These are phyloP conservation scores for Lethocerus indicus DNA, from an alignment of 1,140 invertebrate genomes.

Conservation along the genomic window DNA sequence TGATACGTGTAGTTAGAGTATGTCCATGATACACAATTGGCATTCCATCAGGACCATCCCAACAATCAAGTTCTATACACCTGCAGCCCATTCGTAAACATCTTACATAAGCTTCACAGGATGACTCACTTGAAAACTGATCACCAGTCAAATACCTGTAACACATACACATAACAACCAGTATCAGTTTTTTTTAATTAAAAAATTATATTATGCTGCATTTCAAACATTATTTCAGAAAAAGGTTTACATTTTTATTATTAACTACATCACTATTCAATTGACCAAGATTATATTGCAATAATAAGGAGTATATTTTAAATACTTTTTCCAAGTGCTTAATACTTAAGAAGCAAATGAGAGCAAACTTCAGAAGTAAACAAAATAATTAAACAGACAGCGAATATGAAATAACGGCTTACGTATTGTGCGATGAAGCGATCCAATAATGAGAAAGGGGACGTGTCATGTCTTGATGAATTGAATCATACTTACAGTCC, in stretches of 20 bases:
- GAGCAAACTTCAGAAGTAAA: too few species aligned
- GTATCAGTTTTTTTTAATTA: neutral
- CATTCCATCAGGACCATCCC: conserved; percentile 90
- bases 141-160: conserved; percentile 88
- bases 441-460: conserved; percentile 94
- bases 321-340: too few species aligned
- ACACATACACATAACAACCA: too few species aligned
- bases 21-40: conserved; percentile 95
- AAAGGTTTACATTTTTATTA: too few species aligned
- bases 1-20: conserved; percentile 91
- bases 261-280: too few species aligned
- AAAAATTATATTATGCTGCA: neutral
- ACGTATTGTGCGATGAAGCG: conserved; percentile 95
- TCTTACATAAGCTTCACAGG: conserved; percentile 89
- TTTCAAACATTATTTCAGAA: too few species aligned
- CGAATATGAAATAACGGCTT: conserved; percentile 22
- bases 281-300: neutral
- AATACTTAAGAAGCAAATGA: too few species aligned
- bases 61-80: conserved; percentile 93
- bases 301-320: neutral
- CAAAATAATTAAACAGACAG: too few species aligned
- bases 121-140: conserved; percentile 92
- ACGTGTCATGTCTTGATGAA: conserved; percentile 84
- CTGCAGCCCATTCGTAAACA: conserved; percentile 82
- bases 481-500: conserved; percentile 52